Conservation (phyloP, 1,140 invertebrate genomes). For the Aporrectodea caliginosa region DNA sequence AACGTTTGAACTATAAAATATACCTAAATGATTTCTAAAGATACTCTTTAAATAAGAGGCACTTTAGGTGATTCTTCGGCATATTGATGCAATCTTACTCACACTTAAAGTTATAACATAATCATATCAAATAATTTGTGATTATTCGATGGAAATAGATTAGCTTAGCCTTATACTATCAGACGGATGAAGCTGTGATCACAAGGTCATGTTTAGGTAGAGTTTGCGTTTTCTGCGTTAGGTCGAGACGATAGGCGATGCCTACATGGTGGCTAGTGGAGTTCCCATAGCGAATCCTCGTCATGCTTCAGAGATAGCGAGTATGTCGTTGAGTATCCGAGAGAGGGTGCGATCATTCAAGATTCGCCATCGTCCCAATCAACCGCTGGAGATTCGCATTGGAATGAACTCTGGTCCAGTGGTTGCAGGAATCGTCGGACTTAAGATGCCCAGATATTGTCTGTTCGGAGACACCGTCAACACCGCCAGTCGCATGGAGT, state of each 20-base stretch:
- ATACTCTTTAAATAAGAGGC: too few species aligned
- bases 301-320: constrained; percentile 75
- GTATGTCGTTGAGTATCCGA: constrained; percentile 82
- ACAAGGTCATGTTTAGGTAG: too few species aligned
- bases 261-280: constrained; percentile 89
- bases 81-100: too few species aligned
- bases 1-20: too few species aligned
- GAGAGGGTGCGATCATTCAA: constrained; percentile 60
- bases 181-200: too few species aligned
- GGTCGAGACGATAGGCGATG: constrained; percentile 84
- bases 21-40: too few species aligned
- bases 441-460: constrained; percentile 60
- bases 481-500: constrained; percentile 72
- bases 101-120: too few species aligned
- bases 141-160: too few species aligned
- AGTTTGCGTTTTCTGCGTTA: constrained; percentile 23
- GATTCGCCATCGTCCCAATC: constrained; percentile 28
- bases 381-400: constrained; percentile 23
- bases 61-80: too few species aligned
- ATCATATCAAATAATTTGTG: too few species aligned
- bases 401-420: constrained; percentile 69
- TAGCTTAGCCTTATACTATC: too few species aligned
- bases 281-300: constrained; percentile 75
- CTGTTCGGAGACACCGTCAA: constrained; percentile 73
- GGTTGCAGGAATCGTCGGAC: constrained; percentile 52